A percentile compares a stretch with the other conserved stretches of the same genome.
These are phyloP conservation scores for Leguminivora glycinivorella DNA, from an alignment of 1,140 invertebrate genomes.

Conservation along the genomic window DNA sequence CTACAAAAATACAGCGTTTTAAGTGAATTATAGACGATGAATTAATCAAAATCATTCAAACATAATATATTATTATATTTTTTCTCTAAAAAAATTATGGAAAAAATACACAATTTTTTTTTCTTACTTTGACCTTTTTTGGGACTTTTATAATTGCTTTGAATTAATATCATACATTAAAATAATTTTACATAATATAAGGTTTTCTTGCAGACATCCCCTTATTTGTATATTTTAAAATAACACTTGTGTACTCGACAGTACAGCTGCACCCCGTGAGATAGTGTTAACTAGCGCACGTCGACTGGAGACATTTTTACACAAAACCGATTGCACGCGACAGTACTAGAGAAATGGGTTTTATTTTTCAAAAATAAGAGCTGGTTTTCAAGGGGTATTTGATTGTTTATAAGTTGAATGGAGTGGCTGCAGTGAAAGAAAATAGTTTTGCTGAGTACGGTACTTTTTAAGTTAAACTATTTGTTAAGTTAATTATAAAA, in stretches of 20 bases:
- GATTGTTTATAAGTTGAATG: background rate
- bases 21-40: too few relatives aligned
- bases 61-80: too few relatives aligned
- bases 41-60: too few relatives aligned
- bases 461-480: too few relatives aligned
- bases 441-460: background rate
- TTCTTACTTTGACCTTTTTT: too few relatives aligned
- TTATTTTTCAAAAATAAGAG: slow-evolving; percentile 17
- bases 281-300: slow-evolving; percentile 56
- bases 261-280: slow-evolving; percentile 48
- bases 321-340: slow-evolving; percentile 45
- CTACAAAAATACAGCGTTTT: too few relatives aligned
- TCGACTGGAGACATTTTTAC: slow-evolving; percentile 43
- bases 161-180: too few relatives aligned
- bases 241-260: slow-evolving; percentile 34
- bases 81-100: too few relatives aligned
- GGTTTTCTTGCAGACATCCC: background rate
- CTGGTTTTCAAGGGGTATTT: background rate
- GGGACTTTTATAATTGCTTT: too few relatives aligned
- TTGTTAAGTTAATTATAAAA: too few relatives aligned
- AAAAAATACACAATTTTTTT: too few relatives aligned
- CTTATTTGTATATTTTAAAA: background rate
- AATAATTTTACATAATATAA: background rate
- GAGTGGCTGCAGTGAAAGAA: background rate
- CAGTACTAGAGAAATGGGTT: slow-evolving; percentile 38